Conservation (phyloP, 2,113 vertebrate species). For the rat (Rattus norvegicus) region GRCr8 NC_086022.1:16328501-16329000, state of each 20-base stretch:
- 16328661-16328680: not conserved
- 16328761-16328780: not conserved
- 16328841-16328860: not conserved
- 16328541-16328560: no score
- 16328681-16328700: not conserved
- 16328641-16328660: conserved; percentile 9
- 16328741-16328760: no score
- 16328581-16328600: no score
- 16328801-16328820: not conserved
- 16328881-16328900: conserved; percentile 8
- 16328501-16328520: no score
- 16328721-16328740: not conserved
- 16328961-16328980: not conserved
- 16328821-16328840: not conserved
- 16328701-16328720: not conserved
- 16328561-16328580: no score
- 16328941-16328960: conserved; percentile 24
- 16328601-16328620: no score
- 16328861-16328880: not conserved
- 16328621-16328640: no score
- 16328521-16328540: no score
- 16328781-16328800: not conserved
- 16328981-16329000: not conserved
- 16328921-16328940: not conserved
- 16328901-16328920: not conserved